Evolutionary conservation across 35 echinoderm and acorn worm species (phyloP).

Genomic region (Diadema setosum): DNA sequence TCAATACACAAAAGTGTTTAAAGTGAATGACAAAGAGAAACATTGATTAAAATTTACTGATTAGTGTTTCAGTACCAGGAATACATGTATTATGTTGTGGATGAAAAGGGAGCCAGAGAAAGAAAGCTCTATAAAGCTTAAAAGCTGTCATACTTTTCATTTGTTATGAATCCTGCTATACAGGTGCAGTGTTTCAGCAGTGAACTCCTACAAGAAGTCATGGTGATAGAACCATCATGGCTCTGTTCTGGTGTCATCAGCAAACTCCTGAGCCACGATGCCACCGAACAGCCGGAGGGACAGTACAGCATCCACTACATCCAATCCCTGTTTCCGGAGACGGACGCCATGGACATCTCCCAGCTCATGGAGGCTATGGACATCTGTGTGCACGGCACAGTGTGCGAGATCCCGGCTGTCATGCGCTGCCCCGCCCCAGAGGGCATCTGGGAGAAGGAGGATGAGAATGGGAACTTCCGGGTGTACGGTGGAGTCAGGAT

Average conservation of each 20-base stretch:
- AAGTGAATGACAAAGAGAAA: too few species aligned
- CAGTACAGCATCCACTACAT: constrained; percentile 97
- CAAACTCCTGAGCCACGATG: constrained; percentile 68
- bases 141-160: too few species aligned
- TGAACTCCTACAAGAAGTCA: constrained; percentile 89
- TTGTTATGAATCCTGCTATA: too few species aligned
- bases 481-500: constrained; percentile 92
- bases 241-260: constrained; percentile 74
- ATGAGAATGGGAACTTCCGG: constrained; percentile 59
- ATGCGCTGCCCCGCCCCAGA: constrained; percentile 55
- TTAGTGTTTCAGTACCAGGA: too few species aligned
- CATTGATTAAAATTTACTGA: too few species aligned
- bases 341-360: constrained; percentile 71
- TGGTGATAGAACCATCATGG: constrained; percentile 91
- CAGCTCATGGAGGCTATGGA: constrained; percentile 94
- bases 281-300: constrained; percentile 75
- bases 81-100: too few species aligned
- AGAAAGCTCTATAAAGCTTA: too few species aligned
- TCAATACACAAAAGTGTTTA: too few species aligned
- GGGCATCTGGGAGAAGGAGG: constrained; percentile 82
- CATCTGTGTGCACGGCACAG: constrained; percentile 78
- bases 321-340: constrained; percentile 78
- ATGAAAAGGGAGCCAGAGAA: too few species aligned
- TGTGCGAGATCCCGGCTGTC: constrained; percentile 90
- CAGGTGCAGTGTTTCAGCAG: constrained; percentile 97